Evolutionary conservation across 2,888 invertebrate species (phyloP), one percentile per base, ranked within the genome.

Genomic region (Drosophila colorata): DNA sequence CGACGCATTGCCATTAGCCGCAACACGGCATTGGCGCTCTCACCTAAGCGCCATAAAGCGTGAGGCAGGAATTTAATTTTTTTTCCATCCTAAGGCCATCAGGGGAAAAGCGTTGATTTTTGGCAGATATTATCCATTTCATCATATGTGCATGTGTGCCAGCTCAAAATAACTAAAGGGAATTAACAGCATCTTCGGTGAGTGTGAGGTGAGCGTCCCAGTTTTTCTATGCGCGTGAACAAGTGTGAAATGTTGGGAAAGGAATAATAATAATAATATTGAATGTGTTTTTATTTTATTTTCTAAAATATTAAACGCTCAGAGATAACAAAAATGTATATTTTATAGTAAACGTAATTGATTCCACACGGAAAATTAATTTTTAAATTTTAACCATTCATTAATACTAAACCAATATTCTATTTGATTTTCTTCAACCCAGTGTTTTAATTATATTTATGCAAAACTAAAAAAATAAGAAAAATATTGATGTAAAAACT

Each of bases 1-100:
- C 56, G 88, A 64, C 88, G 84, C 83, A 88, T 55, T 48, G 87
- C 83, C 83, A 84, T 84, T 84, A 84, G 83, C 69, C 43, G 35
- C 48, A 72, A 88, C 83, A 83, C 83, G 88, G 71, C 69, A 72
- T 65, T 64, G 69, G 40, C 48, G 47, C 33, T 9, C 85, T 84
- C 83, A 82, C 85, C 89, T 84, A 88, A 87, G 64, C 61, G 49
- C 72, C 78, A 61, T 84, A 72, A 87, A 74, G 65, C 25, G 61
- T 8, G n/a, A 18, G 11, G 46, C 13, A 11, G 14, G 11, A 37
- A 53, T 64, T 41, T 35, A 25, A 47, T 44, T 53, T 58, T 47
- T 8, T 7, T 47, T 60, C 35, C 33, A 20, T 49, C 38, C 33
- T 16, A 0, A 41, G 53, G 51, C 51, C 61, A 53, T 73, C 44